phyloP scores from a whole-genome alignment of 2,113 vertebrate genomes.

The Melanotaenia duboulayi region DNA sequence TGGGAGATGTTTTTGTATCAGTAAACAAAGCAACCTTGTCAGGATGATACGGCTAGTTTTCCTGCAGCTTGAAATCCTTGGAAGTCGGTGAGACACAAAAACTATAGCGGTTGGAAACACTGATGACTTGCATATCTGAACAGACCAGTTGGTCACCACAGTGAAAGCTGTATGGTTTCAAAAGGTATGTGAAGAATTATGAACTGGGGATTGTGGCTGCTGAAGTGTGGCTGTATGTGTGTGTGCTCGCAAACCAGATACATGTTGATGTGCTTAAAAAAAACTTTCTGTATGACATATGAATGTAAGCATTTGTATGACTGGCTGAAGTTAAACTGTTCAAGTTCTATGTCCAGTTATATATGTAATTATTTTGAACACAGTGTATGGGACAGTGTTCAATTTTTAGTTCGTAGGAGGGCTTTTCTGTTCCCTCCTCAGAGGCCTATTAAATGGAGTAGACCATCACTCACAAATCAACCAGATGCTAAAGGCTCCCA shows the following conservation, averaged over 20 bases:
- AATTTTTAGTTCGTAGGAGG: no score
- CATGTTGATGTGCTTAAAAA: no score
- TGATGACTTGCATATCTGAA: slow-evolving; percentile 64
- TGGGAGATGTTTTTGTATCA: slow-evolving; percentile 44
- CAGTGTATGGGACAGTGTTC: no score
- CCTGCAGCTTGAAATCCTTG: slow-evolving; percentile 51
- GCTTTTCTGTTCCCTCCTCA: no score
- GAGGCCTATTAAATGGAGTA: no score
- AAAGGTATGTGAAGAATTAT: slow-evolving; percentile 67
- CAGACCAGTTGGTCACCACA: slow-evolving; percentile 60
- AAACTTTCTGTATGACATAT: no score
- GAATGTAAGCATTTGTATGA: no score
- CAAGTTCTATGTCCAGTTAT: no score
- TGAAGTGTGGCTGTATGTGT: slow-evolving; percentile 24
- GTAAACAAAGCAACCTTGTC: slow-evolving; percentile 45
- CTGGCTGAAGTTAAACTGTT: no score
- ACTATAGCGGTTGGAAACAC: slow-evolving; percentile 59
- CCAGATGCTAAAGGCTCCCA: no score
- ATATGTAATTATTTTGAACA: no score
- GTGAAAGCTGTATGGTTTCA: slow-evolving; percentile 41
- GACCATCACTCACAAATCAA: no score
- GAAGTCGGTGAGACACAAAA: slow-evolving; percentile 62
- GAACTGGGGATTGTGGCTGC: slow-evolving; percentile 26
- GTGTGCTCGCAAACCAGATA: not conserved
- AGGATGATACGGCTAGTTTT: slow-evolving; percentile 38